Evolutionary conservation across 2,888 invertebrate genomes (phyloP).

Genomic region (Byasa hedistus): DNA sequence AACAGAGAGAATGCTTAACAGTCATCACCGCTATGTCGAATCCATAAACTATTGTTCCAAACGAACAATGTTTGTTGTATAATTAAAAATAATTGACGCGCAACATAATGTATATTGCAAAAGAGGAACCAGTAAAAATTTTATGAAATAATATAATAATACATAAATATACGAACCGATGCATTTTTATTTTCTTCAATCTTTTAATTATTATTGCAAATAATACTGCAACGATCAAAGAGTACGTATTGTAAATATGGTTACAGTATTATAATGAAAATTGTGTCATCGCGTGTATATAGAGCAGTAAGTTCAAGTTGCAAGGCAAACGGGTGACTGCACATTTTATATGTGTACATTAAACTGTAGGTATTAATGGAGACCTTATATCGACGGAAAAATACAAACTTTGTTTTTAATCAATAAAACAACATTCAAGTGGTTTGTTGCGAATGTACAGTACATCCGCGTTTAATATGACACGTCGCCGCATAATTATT

Average conservation of each 20-base stretch:
- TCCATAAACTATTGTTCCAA: background rate
- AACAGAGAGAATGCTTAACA: constrained; percentile 32
- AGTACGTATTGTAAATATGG: too few species aligned
- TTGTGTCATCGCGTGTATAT: too few species aligned
- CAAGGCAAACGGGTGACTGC: constrained; percentile 25
- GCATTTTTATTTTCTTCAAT: too few species aligned
- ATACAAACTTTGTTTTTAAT: constrained; percentile 24
- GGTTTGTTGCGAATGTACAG: background rate
- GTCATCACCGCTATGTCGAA: background rate
- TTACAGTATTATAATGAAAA: too few species aligned
- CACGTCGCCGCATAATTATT: constrained; percentile 4
- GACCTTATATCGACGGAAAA: constrained; percentile 30
- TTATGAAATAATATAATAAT: background rate
- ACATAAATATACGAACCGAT: background rate
- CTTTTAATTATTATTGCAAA: too few species aligned
- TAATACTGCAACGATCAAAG: too few species aligned
- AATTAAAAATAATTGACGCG: background rate
- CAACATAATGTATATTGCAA: too few species aligned
- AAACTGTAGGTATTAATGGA: constrained; percentile 7
- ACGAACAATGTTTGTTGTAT: background rate
- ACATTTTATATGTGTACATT: constrained; percentile 10
- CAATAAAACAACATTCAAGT: constrained; percentile 13
- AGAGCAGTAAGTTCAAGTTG: constrained; percentile 40
- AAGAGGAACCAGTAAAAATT: background rate
- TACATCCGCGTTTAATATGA: constrained; percentile 6